Evolutionary conservation across 2,888 invertebrate genomes (phyloP).

Genomic region (Dasysyrphus tricinctus): DNA sequence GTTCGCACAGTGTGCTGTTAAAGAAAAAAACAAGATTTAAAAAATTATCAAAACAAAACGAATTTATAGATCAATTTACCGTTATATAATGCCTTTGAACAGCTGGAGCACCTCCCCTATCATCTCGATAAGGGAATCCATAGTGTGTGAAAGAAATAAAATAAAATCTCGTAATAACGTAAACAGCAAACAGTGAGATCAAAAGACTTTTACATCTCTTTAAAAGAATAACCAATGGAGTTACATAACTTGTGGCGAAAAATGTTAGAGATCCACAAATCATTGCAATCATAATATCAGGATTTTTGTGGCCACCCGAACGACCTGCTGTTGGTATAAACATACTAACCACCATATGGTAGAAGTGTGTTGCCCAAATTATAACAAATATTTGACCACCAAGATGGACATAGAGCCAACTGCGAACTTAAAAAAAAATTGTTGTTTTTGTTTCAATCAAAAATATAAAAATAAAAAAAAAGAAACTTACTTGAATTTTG

Average conservation of each 20-base stretch:
- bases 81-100: conserved; percentile 84
- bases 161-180: conserved; percentile 79
- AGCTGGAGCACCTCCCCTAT: conserved; percentile 79
- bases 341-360: conserved; percentile 79
- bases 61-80: conserved; percentile 80
- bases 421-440: conserved; percentile 75
- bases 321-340: conserved; percentile 84
- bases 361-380: conserved; percentile 79
- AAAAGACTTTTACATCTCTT: conserved; percentile 78
- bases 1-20: conserved; percentile 79
- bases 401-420: conserved; percentile 80
- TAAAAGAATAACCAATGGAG: conserved; percentile 79
- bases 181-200: conserved; percentile 77
- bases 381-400: conserved; percentile 78
- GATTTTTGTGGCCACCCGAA: conserved; percentile 83
- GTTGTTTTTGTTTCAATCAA: background rate
- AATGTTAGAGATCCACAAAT: conserved; percentile 82
- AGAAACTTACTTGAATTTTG: conserved; percentile 78
- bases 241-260: conserved; percentile 82
- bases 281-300: conserved; percentile 83
- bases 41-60: background rate
- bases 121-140: conserved; percentile 85
- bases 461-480: background rate
- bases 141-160: conserved; percentile 81
- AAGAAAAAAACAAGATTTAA: background rate